Conservation (phyloP, 2,797 vertebrate genomes). For the Syngnathus acus region DNA sequence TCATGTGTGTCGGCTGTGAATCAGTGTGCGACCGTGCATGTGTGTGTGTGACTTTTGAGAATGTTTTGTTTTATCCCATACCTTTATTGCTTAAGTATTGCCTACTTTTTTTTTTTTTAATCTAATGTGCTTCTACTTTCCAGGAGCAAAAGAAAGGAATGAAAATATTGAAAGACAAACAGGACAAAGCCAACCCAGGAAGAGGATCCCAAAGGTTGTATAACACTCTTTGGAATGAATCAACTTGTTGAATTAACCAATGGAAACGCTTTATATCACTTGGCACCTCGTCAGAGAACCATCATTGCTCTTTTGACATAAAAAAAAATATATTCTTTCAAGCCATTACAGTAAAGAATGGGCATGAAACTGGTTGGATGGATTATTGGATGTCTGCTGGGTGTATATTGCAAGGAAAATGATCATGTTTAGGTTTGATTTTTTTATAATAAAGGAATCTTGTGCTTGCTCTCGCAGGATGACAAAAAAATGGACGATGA, state of each 20-base stretch:
- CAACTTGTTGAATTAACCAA: background rate
- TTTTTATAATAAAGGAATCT: background rate
- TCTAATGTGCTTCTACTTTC: slow-evolving; percentile 2
- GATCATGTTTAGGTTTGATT: background rate
- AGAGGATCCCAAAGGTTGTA: slow-evolving; percentile 83
- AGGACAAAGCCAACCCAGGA: slow-evolving; percentile 73
- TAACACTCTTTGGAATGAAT: background rate
- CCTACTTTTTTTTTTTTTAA: background rate
- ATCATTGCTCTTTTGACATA: background rate
- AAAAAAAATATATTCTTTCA: slow-evolving; percentile 1
- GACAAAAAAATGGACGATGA: slow-evolving; percentile 78
- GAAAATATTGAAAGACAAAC: slow-evolving; percentile 67
- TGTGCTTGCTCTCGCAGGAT: slow-evolving; percentile 56
- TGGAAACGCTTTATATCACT: background rate
- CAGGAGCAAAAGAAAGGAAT: slow-evolving; percentile 74
- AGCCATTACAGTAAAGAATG: background rate
- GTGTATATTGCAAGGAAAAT: background rate
- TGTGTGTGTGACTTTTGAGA: no score
- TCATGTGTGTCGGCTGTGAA: no score
- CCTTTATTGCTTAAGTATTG: background rate
- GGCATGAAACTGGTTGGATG: background rate
- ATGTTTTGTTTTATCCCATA: background rate
- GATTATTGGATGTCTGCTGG: background rate
- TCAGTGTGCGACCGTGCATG: background rate
- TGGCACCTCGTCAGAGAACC: background rate